A percentile compares a stretch with the other conserved stretches of the same genome.
Evolutionary conservation across 1,140 invertebrate genomes (phyloP).

Genomic region (Sipha flava): DNA sequence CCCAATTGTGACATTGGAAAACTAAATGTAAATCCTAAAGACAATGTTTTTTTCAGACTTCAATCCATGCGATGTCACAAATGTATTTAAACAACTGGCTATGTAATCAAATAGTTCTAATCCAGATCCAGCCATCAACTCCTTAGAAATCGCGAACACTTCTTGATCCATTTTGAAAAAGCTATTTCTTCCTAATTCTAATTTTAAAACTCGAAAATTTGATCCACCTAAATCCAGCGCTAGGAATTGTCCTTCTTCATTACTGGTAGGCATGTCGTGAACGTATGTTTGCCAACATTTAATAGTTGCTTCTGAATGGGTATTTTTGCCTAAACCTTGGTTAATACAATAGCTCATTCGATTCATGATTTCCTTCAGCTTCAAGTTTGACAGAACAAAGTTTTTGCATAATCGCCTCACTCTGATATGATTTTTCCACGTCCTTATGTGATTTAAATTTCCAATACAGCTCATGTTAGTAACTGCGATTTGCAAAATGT

Average conservation of each 20-base stretch:
- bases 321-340: constrained; percentile 64
- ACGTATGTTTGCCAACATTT: constrained; percentile 95
- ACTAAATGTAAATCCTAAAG: constrained; percentile 78
- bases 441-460: neutral
- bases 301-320: constrained; percentile 65
- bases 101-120: constrained; percentile 66
- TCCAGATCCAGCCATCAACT: constrained; percentile 84
- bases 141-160: constrained; percentile 87
- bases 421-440: neutral
- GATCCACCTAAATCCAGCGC: constrained; percentile 72
- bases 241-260: constrained; percentile 61
- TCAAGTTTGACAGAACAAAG: neutral
- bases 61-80: constrained; percentile 51
- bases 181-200: constrained; percentile 49
- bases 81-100: constrained; percentile 61
- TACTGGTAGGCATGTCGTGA: constrained; percentile 49
- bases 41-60: constrained; percentile 49
- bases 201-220: constrained; percentile 65
- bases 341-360: constrained; percentile 65
- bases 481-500: no score
- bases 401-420: neutral
- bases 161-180: constrained; percentile 71
- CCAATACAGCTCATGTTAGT: no score
- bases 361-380: constrained; percentile 35
- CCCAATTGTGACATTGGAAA: constrained; percentile 69